Evolutionary conservation across 1,140 invertebrate genomes (phyloP).

Genomic region (Ectropis grisescens): DNA sequence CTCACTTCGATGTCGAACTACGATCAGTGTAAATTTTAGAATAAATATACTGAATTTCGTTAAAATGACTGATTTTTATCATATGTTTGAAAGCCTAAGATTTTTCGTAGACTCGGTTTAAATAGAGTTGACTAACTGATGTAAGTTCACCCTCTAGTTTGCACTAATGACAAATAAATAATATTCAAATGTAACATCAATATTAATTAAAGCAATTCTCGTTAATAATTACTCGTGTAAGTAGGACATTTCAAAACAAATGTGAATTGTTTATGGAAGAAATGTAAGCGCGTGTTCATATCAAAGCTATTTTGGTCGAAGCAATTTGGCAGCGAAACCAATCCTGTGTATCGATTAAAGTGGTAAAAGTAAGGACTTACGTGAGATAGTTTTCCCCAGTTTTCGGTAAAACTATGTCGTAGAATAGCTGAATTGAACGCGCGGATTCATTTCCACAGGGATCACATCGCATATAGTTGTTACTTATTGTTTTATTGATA

Average conservation of each 20-base stretch:
- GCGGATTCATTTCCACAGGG: no score
- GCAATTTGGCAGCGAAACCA: no score
- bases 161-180: slow-evolving; percentile 46
- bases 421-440: no score
- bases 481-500: no score
- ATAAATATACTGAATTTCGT: slow-evolving; percentile 60
- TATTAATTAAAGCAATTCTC: slow-evolving; percentile 64
- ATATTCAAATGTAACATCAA: slow-evolving; percentile 43
- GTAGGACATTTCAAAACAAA: slow-evolving; percentile 49
- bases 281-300: no score
- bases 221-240: slow-evolving; percentile 65
- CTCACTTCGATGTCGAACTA: slow-evolving; percentile 59
- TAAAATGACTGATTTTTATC: slow-evolving; percentile 72
- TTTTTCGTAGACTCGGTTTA: slow-evolving; percentile 61
- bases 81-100: slow-evolving; percentile 67
- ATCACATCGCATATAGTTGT: no score
- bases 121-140: slow-evolving; percentile 46
- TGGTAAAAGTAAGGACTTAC: no score
- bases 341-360: no score
- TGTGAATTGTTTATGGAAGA: slow-evolving; percentile 13
- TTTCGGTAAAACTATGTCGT: no score
- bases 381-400: no score
- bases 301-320: no score
- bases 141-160: slow-evolving; percentile 63
- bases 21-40: slow-evolving; percentile 65